phyloP scores from a whole-genome alignment of 2,888 invertebrate species.

The Drosophila algonquin region DNA sequence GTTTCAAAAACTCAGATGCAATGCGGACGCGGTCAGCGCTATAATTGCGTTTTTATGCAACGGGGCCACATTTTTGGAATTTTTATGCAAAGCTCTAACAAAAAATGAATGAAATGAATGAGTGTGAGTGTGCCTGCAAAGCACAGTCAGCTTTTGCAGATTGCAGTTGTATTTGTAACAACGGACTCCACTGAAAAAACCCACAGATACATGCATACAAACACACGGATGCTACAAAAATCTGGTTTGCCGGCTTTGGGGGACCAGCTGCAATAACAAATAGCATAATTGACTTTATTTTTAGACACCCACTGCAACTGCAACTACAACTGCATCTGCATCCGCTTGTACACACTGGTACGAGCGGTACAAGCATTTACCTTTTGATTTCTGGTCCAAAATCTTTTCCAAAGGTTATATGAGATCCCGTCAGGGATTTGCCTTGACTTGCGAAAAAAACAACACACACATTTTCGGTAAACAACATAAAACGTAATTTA shows the following conservation, averaged over 20 bases:
- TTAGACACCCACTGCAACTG: constrained; percentile 62
- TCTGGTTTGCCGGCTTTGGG: constrained; percentile 65
- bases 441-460: constrained; percentile 34
- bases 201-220: neutral
- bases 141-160: constrained; percentile 18
- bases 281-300: constrained; percentile 71
- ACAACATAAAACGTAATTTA: constrained; percentile 61
- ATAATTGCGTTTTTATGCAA: constrained; percentile 43
- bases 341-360: constrained; percentile 47
- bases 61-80: constrained; percentile 54
- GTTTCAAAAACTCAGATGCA: constrained; percentile 36
- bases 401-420: neutral
- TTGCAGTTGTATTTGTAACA: constrained; percentile 16
- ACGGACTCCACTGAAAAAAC: constrained; percentile 11
- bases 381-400: constrained; percentile 1
- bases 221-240: constrained; percentile 12
- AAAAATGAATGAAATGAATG: constrained; percentile 30
- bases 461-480: constrained; percentile 39
- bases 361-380: neutral
- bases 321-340: constrained; percentile 37
- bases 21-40: constrained; percentile 36
- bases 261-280: constrained; percentile 69
- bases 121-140: constrained; percentile 31
- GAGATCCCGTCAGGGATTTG: constrained; percentile 3
- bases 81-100: constrained; percentile 39